Evolutionary conservation across 2,797 vertebrate genomes (phyloP), one percentile per base, ranked within the genome.

Genomic region (Sarcoramphus papa): DNA sequence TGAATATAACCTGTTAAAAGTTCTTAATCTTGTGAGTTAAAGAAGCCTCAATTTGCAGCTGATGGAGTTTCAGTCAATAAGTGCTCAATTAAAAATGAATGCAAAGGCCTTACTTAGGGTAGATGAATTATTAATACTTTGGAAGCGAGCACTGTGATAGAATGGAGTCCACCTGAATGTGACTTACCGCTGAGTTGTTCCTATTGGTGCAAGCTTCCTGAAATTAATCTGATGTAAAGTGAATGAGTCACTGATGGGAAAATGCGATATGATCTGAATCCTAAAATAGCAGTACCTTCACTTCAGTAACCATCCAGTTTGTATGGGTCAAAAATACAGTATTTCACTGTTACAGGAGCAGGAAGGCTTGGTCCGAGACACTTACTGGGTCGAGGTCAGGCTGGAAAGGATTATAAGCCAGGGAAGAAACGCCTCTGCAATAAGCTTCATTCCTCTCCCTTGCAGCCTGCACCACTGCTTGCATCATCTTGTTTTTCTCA

Each of bases 351-450:
- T 50, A 15, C 0, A 21, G 47, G 63, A 69, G 37, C 9, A 60
- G 50, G n/a, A 51, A 47, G 27, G 24, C 68, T 79, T 4, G 2
- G 41, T 33, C 50, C 6, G 22, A 70, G 54, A 13, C 24, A 3
- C 10, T 11, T 5, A 1, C 7, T 37, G 31, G n/a, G 23, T 45
- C 1, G 1, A 45, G 17, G 50, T 65, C n/a, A 41, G 35, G 7
- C 43, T 50, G 18, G 33, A 21, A 47, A 59, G 40, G 21, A 8
- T 27, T 14, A 10, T 20, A 24, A 73, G 8, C 14, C n/a, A 21
- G 25, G 33, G 27, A 8, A n/a, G 25, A 40, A 60, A 43, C 17
- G 16, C 13, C 17, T 57, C 37, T 73, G 64, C 48, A 53, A 20
- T 37, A 6, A 73, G 33, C 7, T 24, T 65, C 5, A 6, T 37